Evolutionary conservation across 35 echinoderm and acorn worm species (phyloP).

Genomic region (Anneissia japonica): DNA sequence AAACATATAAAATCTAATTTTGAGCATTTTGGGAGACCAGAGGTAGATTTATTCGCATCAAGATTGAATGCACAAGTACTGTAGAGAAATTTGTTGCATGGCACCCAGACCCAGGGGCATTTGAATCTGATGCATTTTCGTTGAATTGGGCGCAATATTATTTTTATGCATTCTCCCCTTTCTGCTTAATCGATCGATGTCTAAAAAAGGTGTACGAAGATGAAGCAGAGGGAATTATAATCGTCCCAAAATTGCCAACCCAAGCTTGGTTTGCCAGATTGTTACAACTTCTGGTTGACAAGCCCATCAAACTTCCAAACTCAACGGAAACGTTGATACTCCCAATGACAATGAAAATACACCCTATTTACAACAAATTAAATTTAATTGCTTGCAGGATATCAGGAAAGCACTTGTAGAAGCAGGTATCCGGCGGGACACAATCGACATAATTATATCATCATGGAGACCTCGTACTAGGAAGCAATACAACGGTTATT

Average conservation of each 20-base stretch:
- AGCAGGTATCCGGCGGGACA: too few species aligned
- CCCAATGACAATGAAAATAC: background rate
- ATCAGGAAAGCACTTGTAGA: constrained; percentile 14
- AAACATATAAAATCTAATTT: background rate
- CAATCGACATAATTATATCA: too few species aligned
- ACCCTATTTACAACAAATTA: background rate
- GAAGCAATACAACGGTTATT: too few species aligned
- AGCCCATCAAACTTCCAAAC: constrained; percentile 1
- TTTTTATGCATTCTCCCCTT: constrained; percentile 44
- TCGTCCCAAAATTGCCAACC: too few species aligned
- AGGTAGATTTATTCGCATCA: too few species aligned
- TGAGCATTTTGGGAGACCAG: too few species aligned
- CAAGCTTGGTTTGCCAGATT: background rate
- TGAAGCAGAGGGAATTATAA: too few species aligned
- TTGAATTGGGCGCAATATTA: constrained; percentile 2
- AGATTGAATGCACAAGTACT: too few species aligned
- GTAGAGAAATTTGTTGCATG: too few species aligned
- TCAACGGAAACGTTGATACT: background rate
- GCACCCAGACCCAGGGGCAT: constrained; percentile 32
- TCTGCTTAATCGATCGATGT: constrained; percentile 20
- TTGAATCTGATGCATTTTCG: constrained; percentile 33
- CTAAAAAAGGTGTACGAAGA: constrained; percentile 17
- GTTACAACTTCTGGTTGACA: background rate
- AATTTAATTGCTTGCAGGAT: constrained; percentile 24
- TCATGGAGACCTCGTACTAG: too few species aligned